Evolutionary conservation across 1,140 invertebrate species (phyloP), one percentile per base, ranked within the genome.

Genomic region (Sycobia sp.): DNA sequence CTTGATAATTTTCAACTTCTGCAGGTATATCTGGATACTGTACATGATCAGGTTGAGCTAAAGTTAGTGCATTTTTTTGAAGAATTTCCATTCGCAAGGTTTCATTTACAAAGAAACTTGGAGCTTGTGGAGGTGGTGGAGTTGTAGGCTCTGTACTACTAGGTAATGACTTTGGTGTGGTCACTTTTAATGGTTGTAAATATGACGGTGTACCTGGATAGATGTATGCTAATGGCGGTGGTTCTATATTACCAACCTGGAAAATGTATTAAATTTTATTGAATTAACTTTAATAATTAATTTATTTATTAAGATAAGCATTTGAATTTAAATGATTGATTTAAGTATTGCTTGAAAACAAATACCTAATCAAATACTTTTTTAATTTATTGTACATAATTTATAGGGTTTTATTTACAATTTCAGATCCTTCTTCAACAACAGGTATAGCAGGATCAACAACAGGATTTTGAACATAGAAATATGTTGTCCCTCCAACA

Each of bases 401-500:
- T n/a, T n/a, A n/a, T n/a, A 20, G 13, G 11, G 8, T 53, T 46
- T 44, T 22, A 53, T 70, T 75, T 66, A 77, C 75, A 47, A 72
- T 67, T 47, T 79, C 79, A 29, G 59, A 55, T 50, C 67, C 73
- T 27, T 79, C 78, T 9, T 79, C 84, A 49, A 63, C 69, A 55
- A 66, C 58, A 25, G 14, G 34, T 22, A 44, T 29, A 46, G 23
- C 66, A 39, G 67, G 67, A 59, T 79, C 78, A 41, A 79, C 78
- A 38, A 85, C 77, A 36, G 85, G 65, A 69, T 76, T 81, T 9
- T 76, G 78, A 29, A 81, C 78, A 71, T 95, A 97, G 81, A 95
- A 97, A 80, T 97, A 97, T 7, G 94, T 96, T 18, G 95, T 96
- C 20, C 95, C 95, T 46, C 92, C 92, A 63, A 96, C 92, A 85